Base-by-base conservation (phyloP, 2,888 invertebrate genomes). In the Nyleta sp. region DNA sequence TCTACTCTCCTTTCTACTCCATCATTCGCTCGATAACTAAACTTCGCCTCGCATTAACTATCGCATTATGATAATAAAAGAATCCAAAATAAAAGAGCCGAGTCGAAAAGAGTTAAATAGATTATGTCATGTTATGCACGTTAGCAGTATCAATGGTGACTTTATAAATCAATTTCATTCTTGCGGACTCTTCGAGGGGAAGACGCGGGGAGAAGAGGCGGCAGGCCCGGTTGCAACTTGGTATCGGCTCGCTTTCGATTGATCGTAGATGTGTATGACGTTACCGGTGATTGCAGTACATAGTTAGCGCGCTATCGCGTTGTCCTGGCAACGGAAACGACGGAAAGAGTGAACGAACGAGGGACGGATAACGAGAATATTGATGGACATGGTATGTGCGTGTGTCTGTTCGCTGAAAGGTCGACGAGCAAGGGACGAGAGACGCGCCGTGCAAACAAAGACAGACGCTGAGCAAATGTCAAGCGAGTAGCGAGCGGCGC, bases 291-390 rank as follows among this genome's bases (percentile, higher is more conserved):
- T 75, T 72, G 75, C 71, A 68, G 75, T 68, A 38, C 55, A 55
- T 68, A 72, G 75, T 79, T 79, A 74, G 78, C 65, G 72, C 74
- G 74, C 65, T 70, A 75, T 79, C 72, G 75, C 67, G 75, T 72
- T 62, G 79, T 80, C 79, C 59, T 72, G 75, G 75, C 75, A 76
- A 80, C 79, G 75, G 72, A 75, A 79, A 67, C 75, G 74, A 65
- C 55, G 62, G 68, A 74, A 78, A 78, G 78, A 78, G 78, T 74
- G 78, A 78, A 78, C 74, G 75, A 80, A 80, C 72, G 79, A 59
- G 75, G 60, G 75, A 67, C 52, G 79, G 59, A 68, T 72, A 71
- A 71, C 59, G 68, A 75, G 71, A 75, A 75, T 72, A 79, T 79
- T 79, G 75, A 79, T 71, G 72, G 72, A 67, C 74, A 60, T 50